phyloP scores from a whole-genome alignment of 1,140 invertebrate genomes.

The Zaprionus ghesquierei region DNA sequence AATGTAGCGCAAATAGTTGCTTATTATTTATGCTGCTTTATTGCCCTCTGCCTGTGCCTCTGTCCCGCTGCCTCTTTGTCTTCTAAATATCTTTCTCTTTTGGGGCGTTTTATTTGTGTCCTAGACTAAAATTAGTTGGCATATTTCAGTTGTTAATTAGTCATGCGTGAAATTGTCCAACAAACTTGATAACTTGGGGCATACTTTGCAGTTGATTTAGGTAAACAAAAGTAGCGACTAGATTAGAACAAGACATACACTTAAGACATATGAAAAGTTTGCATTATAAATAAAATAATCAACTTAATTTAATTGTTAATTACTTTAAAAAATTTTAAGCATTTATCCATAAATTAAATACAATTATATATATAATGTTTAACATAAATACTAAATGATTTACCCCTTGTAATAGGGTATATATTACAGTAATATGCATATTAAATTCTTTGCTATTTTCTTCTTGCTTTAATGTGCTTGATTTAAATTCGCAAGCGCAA shows the following conservation, averaged over 20 bases:
- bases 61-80: conserved; percentile 6
- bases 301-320: background rate
- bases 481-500: conserved; percentile 8
- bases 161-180: conserved; percentile 71
- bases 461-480: background rate
- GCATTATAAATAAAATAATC: background rate
- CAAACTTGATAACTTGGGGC: conserved; percentile 24
- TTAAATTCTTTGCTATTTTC: background rate
- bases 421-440: background rate
- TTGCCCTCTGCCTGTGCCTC: conserved; percentile 22
- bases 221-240: background rate
- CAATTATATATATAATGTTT: too few relatives aligned
- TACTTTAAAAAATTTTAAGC: too few relatives aligned
- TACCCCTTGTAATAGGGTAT: background rate
- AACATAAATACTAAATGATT: too few relatives aligned
- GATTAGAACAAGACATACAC: background rate
- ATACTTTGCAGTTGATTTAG: conserved; percentile 27
- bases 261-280: background rate
- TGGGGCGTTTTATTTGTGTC: conserved; percentile 61
- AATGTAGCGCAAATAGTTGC: conserved; percentile 80
- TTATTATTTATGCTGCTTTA: conserved; percentile 76
- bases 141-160: conserved; percentile 76
- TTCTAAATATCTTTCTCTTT: conserved; percentile 53
- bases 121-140: conserved; percentile 72
- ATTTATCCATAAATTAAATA: background rate